Evolutionary conservation across 2,888 invertebrate species (phyloP).

Genomic region (Epiblema foenella): DNA sequence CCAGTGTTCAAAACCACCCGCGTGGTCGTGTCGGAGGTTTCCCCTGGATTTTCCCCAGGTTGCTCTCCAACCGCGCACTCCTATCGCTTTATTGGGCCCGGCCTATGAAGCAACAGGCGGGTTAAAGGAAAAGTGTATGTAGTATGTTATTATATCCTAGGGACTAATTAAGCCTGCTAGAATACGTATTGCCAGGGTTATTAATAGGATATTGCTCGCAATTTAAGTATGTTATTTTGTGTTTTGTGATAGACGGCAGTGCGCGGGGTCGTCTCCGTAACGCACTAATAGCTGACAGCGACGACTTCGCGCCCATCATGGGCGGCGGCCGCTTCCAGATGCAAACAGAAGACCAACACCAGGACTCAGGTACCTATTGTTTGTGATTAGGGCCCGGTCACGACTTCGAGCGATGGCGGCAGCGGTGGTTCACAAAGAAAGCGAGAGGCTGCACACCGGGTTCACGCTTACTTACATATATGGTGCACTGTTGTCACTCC

Average conservation of each 20-base stretch:
- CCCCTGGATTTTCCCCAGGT: too few relatives aligned
- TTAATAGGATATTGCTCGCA: too few relatives aligned
- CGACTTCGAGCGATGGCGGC: not conserved
- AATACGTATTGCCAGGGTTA: not conserved
- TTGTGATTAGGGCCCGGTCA: not conserved
- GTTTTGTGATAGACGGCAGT: constrained; percentile 55
- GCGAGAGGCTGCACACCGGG: too few relatives aligned
- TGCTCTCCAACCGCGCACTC: too few relatives aligned
- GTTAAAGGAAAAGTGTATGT: too few relatives aligned
- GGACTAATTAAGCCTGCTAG: not conserved
- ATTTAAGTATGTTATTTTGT: not conserved
- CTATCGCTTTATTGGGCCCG: too few relatives aligned
- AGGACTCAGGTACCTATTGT: constrained; percentile 79
- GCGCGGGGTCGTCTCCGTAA: constrained; percentile 85
- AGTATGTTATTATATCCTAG: too few relatives aligned
- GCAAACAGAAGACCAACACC: constrained; percentile 91
- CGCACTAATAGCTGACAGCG: constrained; percentile 90
- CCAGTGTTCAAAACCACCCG: too few relatives aligned
- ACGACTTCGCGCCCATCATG: constrained; percentile 91
- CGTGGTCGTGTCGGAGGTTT: too few relatives aligned
- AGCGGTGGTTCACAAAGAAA: not conserved
- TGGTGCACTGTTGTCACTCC: not conserved
- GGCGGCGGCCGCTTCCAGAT: constrained; percentile 88
- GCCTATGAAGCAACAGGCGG: too few relatives aligned
- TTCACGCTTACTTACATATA: too few relatives aligned